phyloP scores from a whole-genome alignment of 2,888 invertebrate genomes.

The Netelia melanura region DNA sequence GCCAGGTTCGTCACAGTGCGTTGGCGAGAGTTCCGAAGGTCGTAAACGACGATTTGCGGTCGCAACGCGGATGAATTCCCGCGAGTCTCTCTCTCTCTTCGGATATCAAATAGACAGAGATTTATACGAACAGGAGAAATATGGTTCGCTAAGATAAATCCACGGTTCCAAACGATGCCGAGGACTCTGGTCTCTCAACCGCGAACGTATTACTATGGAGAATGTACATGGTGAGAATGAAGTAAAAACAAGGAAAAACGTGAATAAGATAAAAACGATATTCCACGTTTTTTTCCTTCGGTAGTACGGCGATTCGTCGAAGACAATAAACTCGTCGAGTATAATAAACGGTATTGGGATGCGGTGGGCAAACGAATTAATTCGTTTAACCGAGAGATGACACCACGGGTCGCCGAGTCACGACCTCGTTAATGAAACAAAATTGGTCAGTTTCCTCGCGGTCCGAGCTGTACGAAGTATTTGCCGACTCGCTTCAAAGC shows the following conservation, averaged over 20 bases:
- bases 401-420: slow-evolving; percentile 75
- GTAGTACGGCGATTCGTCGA: no score
- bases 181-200: no score
- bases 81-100: slow-evolving; percentile 2
- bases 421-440: slow-evolving; percentile 76
- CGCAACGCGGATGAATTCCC: slow-evolving; percentile 5
- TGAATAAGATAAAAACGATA: no score
- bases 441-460: slow-evolving; percentile 71
- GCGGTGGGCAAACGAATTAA: slow-evolving; percentile 73
- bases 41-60: slow-evolving; percentile 14
- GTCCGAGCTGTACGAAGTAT: not conserved
- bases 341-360: not conserved
- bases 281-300: no score
- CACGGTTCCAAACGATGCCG: not conserved
- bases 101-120: not conserved
- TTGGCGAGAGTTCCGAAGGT: slow-evolving; percentile 35
- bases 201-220: no score
- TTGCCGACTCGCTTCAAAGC: not conserved
- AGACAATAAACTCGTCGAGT: no score
- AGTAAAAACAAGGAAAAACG: not conserved
- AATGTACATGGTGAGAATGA: not conserved
- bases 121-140: not conserved
- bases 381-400: slow-evolving; percentile 74
- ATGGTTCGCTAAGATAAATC: not conserved
- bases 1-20: slow-evolving; percentile 15